These are phyloP conservation scores for Gymnoscopelus braueri DNA, from an alignment of 2,797 vertebrate genomes.

Conservation along the genomic window DNA sequence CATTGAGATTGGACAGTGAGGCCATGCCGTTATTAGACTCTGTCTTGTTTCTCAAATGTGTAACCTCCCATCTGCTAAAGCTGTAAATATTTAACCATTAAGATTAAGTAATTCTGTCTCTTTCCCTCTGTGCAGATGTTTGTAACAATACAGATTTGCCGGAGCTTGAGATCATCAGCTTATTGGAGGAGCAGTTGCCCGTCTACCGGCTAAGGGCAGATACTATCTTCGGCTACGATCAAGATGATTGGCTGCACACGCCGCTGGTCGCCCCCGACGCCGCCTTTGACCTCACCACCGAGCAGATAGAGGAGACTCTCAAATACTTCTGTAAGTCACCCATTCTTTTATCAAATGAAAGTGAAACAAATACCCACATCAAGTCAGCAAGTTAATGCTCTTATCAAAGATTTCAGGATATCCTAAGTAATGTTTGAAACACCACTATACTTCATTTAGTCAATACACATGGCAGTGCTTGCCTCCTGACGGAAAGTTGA, in stretches of 20 bases:
- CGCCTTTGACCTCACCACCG: constrained; percentile 91
- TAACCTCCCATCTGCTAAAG: no score
- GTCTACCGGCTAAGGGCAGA: constrained; percentile 97
- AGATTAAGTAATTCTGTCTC: constrained; percentile 3
- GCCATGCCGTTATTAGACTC: no score
- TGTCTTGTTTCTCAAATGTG: no score
- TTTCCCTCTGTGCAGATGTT: constrained; percentile 85
- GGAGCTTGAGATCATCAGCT: constrained; percentile 98
- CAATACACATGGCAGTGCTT: no score
- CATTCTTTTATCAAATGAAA: not conserved
- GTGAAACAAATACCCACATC: not conserved
- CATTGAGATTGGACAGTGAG: no score
- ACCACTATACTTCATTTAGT: no score
- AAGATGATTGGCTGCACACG: constrained; percentile 98
- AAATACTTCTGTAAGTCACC: constrained; percentile 96
- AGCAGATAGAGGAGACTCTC: constrained; percentile 98
- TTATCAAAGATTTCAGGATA: no score
- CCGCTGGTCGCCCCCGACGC: constrained; percentile 91
- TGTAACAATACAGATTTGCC: constrained; percentile 98
- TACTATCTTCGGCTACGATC: constrained; percentile 96
- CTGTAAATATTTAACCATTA: no score
- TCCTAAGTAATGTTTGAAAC: no score
- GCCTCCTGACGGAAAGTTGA: no score
- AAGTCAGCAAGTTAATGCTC: no score
- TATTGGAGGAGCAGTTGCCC: constrained; percentile 97